phyloP scores from a whole-genome alignment of 2,113 vertebrate species.

The Apteryx mantelli region DNA sequence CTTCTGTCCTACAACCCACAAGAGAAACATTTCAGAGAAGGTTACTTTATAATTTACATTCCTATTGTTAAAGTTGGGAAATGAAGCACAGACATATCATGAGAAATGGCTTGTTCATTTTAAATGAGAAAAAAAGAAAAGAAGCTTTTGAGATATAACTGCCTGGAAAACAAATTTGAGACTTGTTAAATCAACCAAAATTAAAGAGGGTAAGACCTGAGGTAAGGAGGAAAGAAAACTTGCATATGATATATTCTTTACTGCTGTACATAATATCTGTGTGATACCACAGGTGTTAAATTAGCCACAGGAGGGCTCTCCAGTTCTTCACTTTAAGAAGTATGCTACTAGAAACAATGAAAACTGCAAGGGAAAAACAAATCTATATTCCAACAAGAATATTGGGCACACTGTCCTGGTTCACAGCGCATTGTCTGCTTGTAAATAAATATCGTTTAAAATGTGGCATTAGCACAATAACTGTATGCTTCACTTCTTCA shows the following conservation, averaged over 20 bases:
- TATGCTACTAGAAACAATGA: not conserved
- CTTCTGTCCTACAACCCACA: conserved; percentile 32
- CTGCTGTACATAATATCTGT: not conserved
- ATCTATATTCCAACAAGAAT: not conserved
- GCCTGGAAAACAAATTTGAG: conserved; percentile 10
- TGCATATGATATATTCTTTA: fast-evolving
- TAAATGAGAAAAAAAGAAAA: not conserved
- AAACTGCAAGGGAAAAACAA: not conserved
- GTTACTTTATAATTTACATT: conserved; percentile 60
- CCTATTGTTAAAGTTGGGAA: conserved; percentile 45
- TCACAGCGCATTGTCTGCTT: not conserved
- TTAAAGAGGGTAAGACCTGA: not conserved
- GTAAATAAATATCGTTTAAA: not conserved
- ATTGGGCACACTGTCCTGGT: not conserved
- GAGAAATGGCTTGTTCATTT: conserved; percentile 12
- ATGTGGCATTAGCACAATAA: not conserved
- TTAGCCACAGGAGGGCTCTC: conserved; percentile 68
- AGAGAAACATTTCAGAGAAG: conserved; percentile 38
- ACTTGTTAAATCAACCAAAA: not conserved
- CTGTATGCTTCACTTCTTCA: not conserved
- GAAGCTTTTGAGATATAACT: not conserved
- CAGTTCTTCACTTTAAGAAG: conserved; percentile 41
- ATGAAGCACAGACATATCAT: conserved; percentile 19
- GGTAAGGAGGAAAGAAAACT: not conserved
- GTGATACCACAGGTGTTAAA: not conserved